Conservation (phyloP, 1,140 invertebrate genomes). For the Camponotus vicinus region DNA sequence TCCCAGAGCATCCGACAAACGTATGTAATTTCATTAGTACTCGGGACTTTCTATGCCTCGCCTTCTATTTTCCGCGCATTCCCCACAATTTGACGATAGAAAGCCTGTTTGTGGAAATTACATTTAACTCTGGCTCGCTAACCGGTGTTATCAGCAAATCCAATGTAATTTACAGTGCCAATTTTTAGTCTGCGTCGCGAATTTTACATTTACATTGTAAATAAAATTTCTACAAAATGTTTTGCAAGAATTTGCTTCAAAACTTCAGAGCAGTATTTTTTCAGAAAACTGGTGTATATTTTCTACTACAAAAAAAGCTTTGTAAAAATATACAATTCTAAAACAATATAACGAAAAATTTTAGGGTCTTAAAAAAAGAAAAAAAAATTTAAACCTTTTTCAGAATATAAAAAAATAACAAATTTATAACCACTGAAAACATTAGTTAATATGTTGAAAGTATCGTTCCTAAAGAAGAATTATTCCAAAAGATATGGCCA, state of each 20-base stretch:
- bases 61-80: slow-evolving; percentile 31
- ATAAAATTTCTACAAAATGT: background rate
- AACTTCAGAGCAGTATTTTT: slow-evolving; percentile 5
- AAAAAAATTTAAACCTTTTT: background rate
- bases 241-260: slow-evolving; percentile 9
- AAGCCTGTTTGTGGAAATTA: slow-evolving; percentile 35
- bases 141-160: background rate
- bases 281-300: background rate
- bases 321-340: background rate
- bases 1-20: slow-evolving; percentile 40
- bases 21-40: slow-evolving; percentile 55
- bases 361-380: background rate
- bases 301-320: background rate
- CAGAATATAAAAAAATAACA: background rate
- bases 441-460: no score
- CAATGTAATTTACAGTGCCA: slow-evolving; percentile 2
- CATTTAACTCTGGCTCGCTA: slow-evolving; percentile 31
- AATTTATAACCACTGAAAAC: background rate
- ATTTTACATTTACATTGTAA: background rate
- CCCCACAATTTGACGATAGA: slow-evolving; percentile 5
- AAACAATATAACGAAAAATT: background rate
- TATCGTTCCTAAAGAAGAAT: no score
- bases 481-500: background rate
- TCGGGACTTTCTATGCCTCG: slow-evolving; percentile 39
- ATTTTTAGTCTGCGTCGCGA: background rate